Base-by-base conservation (phyloP, 1,140 invertebrate genomes). In the Trissolcus basalis region DNA sequence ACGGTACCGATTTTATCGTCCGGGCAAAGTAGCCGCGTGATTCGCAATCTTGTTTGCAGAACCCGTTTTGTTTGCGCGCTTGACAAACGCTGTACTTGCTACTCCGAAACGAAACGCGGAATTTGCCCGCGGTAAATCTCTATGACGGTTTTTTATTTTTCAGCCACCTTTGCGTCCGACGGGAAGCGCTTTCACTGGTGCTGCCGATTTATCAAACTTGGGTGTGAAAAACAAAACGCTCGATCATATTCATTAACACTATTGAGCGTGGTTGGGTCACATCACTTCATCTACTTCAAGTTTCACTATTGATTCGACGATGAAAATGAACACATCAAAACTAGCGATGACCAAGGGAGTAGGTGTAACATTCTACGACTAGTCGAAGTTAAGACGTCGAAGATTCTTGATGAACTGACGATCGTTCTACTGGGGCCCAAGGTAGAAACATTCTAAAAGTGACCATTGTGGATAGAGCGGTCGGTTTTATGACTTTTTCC, bases 401-500 rank as follows among this genome's bases (percentile, higher is more conserved):
- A 60, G 70, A 75, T 68, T 65, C 41, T 68, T 77, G 75, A 77
- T 73, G 77, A 77, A 82, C 81, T 82, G 81, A 65, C 64, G 45
- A 33, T 39, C 47, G 59, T 0, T 58, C 16, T 56, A 19, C 33
- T 53, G 45, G 39, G 19, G 47, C 39, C 32, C 32, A 50, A 71
- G 71, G 69, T 75, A 77, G 65, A 77, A 74, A 70, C 59, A 47
- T 64, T 68, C 49, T 72, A 64, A 80, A 79, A 80, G 80, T 78
- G 82, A 73, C 82, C 77, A 85, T 86, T 86, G 83, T 85, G 79
- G 55, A 60, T 48, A 60, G 51, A 51, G 63, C 72, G 59, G 65
- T 56, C 76, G 65, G 68, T 61, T 87, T 86, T 85, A 85, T 72
- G 83, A 85, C 84, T 81, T 80, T 80, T 85, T 80, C 74, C 64